Evolutionary conservation across 2,797 vertebrate genomes (phyloP).

Genomic region (Halcyon leucocephala): DNA sequence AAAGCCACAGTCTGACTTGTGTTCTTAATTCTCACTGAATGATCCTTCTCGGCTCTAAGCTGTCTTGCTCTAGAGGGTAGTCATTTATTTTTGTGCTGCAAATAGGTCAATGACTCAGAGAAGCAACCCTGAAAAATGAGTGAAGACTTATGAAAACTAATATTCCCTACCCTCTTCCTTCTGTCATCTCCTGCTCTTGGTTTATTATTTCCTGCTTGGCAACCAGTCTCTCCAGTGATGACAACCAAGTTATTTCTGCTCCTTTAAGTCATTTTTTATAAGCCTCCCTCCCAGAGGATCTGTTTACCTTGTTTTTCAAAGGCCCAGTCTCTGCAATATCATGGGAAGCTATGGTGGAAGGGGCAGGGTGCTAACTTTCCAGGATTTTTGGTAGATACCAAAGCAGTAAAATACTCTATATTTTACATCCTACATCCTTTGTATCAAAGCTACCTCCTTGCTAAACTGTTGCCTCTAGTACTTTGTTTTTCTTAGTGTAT

Average conservation of each 20-base stretch:
- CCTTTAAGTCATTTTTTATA: not conserved
- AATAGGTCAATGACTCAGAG: constrained; percentile 25
- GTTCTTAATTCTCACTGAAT: not conserved
- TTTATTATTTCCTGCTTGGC: not conserved
- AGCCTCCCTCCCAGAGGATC: not conserved
- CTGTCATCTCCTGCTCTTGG: not conserved
- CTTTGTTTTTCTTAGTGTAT: not conserved
- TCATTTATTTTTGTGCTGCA: constrained; percentile 8
- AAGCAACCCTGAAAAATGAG: not conserved
- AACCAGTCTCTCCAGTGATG: not conserved
- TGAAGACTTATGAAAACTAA: not conserved
- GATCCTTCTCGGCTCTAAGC: not conserved
- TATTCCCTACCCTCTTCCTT: not conserved
- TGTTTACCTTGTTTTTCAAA: not conserved
- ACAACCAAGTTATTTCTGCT: not conserved
- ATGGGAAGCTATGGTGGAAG: not conserved
- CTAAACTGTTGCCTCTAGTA: not conserved
- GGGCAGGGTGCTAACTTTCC: not conserved
- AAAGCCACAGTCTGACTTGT: not conserved
- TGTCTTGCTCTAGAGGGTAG: not conserved
- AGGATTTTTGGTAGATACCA: not conserved
- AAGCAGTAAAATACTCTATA: not conserved
- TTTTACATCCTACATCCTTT: not conserved
- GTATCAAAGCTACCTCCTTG: not conserved
- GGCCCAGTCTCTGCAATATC: not conserved